Percentiles rank a stretch among this genome's conserved stretches.
Conservation (phyloP, 2,113 vertebrate genomes). For the Mastomys natalensis region DNA sequence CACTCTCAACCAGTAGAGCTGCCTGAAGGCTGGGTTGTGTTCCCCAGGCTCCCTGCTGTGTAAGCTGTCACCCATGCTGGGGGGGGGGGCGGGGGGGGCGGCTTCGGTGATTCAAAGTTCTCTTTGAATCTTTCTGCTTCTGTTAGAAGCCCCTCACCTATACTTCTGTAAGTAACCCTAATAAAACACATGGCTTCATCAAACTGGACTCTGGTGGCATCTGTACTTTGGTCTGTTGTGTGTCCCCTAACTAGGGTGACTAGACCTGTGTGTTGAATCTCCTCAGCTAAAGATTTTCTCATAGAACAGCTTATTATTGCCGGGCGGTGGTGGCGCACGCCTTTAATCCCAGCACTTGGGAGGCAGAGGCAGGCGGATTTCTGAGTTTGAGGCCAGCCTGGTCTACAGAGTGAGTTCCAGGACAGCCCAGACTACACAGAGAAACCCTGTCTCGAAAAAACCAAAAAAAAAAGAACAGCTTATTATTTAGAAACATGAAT, state of each 20-base stretch:
- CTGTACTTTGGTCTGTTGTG: background rate
- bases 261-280: background rate
- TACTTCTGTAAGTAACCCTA: background rate
- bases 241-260: background rate
- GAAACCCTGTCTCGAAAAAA: too few species aligned
- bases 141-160: background rate
- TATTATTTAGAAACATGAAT: constrained; percentile 28
- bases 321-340: too few species aligned
- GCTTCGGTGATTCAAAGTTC: background rate
- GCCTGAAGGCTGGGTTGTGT: too few species aligned
- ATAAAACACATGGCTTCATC: background rate
- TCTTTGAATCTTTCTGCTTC: background rate
- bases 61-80: background rate
- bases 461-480: too few species aligned
- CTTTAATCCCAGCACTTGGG: too few species aligned
- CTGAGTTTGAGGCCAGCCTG: too few species aligned
- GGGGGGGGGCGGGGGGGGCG: too few species aligned
- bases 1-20: background rate
- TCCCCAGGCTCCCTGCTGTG: background rate
- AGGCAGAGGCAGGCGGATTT: too few species aligned
- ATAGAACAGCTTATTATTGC: background rate
- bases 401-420: too few species aligned
- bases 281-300: background rate
- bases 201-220: background rate
- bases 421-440: too few species aligned